Evolutionary conservation across 2,888 invertebrate genomes (phyloP), one percentile per base, ranked within the genome.

Genomic region (Lasiommata megera): DNA sequence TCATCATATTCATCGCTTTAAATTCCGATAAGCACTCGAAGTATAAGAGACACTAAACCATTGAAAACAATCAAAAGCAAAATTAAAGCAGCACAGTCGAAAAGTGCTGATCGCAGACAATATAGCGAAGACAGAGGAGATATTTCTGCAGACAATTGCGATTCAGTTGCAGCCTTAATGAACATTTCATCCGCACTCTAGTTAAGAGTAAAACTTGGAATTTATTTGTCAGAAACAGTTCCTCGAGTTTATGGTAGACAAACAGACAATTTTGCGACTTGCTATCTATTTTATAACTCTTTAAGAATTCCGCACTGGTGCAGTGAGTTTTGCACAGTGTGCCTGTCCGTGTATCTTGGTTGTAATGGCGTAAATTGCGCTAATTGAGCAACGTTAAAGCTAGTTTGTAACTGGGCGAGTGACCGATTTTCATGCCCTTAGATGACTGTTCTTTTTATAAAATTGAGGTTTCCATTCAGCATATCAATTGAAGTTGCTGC

Each of bases 41-140:
- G 2, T 29, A 11, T 9, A 41, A 18, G 18, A 28, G 46, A 46
- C 46, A 29, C 31, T 46, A 11, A 29, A 46, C 9, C 14, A 44
- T 31, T 46, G 46, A 11, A 56, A 56, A 56, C 50, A 54, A 56
- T 60, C 50, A 56, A 53, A 54, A 56, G 56, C 43, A 53, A 53
- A 50, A 56, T 56, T 44, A 56, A 46, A 56, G 44, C n/a, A n/a
- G n/a, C 43, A 38, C 48, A 54, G 53, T 56, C 53, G 18, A 18
- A 56, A 37, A 60, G 41, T 23, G 60, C 52, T 52, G 56, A 60
- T 60, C 46, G 44, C 28, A 7, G 38, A 60, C 46, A 52, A 56
- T 60, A 60, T 56, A 28, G 28, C n/a, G 3, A 36, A 28, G 38
- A 16, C 23, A 28, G 18, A n/a, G 34, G n/a, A 18, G 37, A 48